Base-by-base conservation (phyloP, 2,888 invertebrate genomes). In the Dynastes maya region DNA sequence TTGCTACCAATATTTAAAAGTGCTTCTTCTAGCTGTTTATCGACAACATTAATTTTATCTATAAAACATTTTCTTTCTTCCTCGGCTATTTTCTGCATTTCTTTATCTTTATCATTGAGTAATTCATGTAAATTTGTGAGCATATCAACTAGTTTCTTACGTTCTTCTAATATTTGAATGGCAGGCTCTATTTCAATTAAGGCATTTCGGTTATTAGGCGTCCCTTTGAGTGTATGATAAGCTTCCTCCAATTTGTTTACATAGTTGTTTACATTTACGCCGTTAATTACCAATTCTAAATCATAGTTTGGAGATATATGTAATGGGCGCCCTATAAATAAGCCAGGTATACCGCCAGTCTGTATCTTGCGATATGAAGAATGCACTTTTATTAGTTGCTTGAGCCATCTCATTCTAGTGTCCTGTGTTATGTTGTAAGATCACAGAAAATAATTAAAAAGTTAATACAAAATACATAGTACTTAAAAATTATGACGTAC, bases 1-100 rank as follows among this genome's bases (percentile, higher is more conserved):
- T 90, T 89, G 16, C 91, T 89, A 70, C 91, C 89, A 22, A 91
- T 88, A 3, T 92, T 90, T 8, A 94, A 85, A 61, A 97, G 86
- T 22, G 90, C 88, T 4, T 91, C 86, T 63, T 93, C 85, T 76
- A 96, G 86, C 77, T 92, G 89, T 1, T 89, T 83, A 83, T 95
- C 92, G 1, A 94, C 87, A 81, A 91, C 88, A 53, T 88, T 88
- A 49, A 95, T 83, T 37, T 92, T 88, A 55, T 88, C 86, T 29
- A 91, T 86, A 83, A 93, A 94, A 45, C 89, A 86, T 61, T 88
- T 84, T 77, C 91, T 92, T 86, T 96, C 96, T 84, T 94, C 94
- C 83, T 91, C 91, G 6, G 93, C 93, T 82, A 95, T 89, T 78
- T 91, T 88, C 77, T 91, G 91, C 88, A 96, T 92, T 82, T 95